Conservation (phyloP, 2,888 invertebrate species). For the Agapetus fuscipes region DNA sequence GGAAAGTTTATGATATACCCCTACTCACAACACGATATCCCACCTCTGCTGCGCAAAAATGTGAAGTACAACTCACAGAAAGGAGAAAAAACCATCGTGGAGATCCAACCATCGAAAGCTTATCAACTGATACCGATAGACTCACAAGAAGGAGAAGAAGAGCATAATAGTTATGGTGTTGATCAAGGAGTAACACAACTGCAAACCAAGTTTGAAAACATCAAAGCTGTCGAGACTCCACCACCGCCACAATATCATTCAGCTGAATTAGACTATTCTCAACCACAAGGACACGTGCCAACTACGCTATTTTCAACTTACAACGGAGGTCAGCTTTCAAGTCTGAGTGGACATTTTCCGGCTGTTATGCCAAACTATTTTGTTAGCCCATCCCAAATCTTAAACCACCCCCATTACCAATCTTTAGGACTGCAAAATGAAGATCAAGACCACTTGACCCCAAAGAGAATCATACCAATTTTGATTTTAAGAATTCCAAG, state of each 20-base stretch:
- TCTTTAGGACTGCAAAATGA: slow-evolving; percentile 40
- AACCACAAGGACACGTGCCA: slow-evolving; percentile 24
- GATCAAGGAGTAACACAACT: slow-evolving; percentile 31
- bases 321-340: slow-evolving; percentile 38
- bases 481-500: slow-evolving; percentile 48
- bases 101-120: slow-evolving; percentile 50
- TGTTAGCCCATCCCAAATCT: slow-evolving; percentile 36
- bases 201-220: slow-evolving; percentile 29
- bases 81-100: slow-evolving; percentile 33
- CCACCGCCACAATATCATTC: slow-evolving; percentile 23
- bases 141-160: slow-evolving; percentile 23
- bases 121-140: slow-evolving; percentile 38
- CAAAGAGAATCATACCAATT: slow-evolving; percentile 42
- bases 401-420: slow-evolving; percentile 40
- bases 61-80: slow-evolving; percentile 19
- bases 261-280: slow-evolving; percentile 9
- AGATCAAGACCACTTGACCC: slow-evolving; percentile 32
- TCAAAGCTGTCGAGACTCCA: slow-evolving; percentile 27
- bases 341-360: slow-evolving; percentile 39
- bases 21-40: slow-evolving; percentile 58
- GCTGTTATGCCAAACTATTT: slow-evolving; percentile 41
- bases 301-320: slow-evolving; percentile 41
- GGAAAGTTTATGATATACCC: slow-evolving; percentile 58
- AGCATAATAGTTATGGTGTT: slow-evolving; percentile 30
- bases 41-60: slow-evolving; percentile 26